Evolutionary conservation across 2,797 vertebrate species (phyloP).

Genomic region (Menidia menidia): DNA sequence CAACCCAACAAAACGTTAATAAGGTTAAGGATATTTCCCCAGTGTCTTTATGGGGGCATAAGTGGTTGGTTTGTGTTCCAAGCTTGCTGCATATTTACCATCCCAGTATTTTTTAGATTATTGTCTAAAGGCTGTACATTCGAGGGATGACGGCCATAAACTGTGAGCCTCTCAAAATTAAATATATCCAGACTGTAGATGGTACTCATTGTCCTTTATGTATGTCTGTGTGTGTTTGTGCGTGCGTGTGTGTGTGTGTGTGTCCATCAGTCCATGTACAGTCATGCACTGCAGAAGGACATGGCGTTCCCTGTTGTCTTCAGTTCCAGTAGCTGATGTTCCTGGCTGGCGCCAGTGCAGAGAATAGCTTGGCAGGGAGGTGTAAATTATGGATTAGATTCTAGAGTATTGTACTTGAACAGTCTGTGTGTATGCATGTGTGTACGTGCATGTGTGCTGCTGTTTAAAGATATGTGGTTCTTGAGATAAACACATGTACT

Average conservation of each 20-base stretch:
- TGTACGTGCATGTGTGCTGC: neutral
- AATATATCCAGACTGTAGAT: conserved; percentile 24
- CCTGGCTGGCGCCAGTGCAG: conserved; percentile 69
- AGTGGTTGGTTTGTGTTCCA: neutral
- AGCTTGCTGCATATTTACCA: neutral
- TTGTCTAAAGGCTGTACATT: conserved; percentile 9
- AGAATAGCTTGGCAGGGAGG: conserved; percentile 72
- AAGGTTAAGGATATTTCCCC: conserved; percentile 1
- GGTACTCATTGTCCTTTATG: neutral
- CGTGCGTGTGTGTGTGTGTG: conserved; percentile 9
- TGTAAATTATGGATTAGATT: conserved; percentile 82
- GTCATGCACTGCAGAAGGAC: conserved; percentile 59
- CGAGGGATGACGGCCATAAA: conserved; percentile 9
- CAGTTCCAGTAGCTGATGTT: conserved; percentile 76
- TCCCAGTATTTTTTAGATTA: conserved; percentile 6
- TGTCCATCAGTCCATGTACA: conserved; percentile 29
- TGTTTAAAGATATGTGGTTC: conserved; percentile 13
- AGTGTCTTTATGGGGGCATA: neutral
- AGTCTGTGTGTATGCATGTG: conserved; percentile 36
- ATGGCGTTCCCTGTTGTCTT: conserved; percentile 65
- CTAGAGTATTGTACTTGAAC: conserved; percentile 52
- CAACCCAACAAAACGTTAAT: conserved; percentile 48
- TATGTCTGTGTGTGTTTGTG: conserved; percentile 18
- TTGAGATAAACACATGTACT: conserved; percentile 18
- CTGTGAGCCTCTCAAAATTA: conserved; percentile 7